Base-by-base conservation (phyloP, 2,797 vertebrate species). In the Erpetoichthys calabaricus region DNA sequence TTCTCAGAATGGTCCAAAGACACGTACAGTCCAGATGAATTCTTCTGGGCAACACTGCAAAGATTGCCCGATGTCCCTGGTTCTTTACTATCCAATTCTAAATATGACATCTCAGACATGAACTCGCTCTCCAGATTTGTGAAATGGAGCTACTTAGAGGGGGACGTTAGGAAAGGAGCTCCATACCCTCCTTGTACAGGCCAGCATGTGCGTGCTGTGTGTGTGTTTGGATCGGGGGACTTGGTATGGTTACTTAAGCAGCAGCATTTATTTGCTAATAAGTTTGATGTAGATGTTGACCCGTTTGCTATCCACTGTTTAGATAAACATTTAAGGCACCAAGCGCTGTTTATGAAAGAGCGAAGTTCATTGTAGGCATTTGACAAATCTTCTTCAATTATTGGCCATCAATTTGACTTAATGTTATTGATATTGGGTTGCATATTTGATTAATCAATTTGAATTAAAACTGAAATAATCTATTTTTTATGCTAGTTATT, bases 261-360 rank as follows among this genome's bases (percentile, higher is more conserved):
- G 6, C 88, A 86, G 59, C 91, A 97, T 61, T 74, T 96, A 8
- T 95, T 94, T 74, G 92, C 89, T 62, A 97, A 94, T 59, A 95
- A 95, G 69, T 94, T 97, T 67, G 92, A 97, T 57, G 55, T 57
- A 0, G 78, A 87, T 4, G 64, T 68, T 0, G 87, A 94, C 63
- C 70, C 79, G 44, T 73, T 87, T 62, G 84, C 84, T 10, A 56
- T 94, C 55, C 84, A 85, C 57, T 94, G 91, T 61, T 72, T 97
- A 63, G 91, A 94, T 60, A 82, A 83, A 56, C 67, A 93, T 68
- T 78, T 96, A 54, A 78, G 92, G 59, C 65, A 76, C 51, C 93
- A 86, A 77, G 80, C 85, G 57, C 65, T 92, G 60, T 66, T 75
- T 64, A 58, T 63, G 1, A 25, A 25, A 25, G 25, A 25, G 25